Percentiles rank a stretch among this genome's conserved stretches.
Conservation (phyloP, 1,140 invertebrate species). For the Daktulosphaira vitifoliae region DNA sequence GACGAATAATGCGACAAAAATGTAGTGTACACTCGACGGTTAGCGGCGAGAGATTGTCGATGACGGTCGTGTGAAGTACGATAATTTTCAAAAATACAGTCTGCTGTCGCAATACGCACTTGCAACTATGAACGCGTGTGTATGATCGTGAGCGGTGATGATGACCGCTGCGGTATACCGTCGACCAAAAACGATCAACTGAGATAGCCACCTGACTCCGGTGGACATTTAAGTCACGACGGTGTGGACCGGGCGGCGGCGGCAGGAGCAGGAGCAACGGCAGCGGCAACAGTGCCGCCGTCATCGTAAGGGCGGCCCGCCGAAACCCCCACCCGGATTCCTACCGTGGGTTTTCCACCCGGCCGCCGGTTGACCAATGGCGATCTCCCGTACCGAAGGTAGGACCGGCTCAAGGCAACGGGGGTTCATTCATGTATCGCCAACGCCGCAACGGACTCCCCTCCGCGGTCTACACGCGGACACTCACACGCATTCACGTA, state of each 20-base stretch:
- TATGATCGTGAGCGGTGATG: not conserved
- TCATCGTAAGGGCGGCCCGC: slow-evolving; percentile 32
- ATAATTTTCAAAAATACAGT: too few relatives aligned
- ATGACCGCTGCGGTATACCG: not conserved
- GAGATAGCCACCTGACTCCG: slow-evolving; percentile 33
- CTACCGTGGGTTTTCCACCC: slow-evolving; percentile 25
- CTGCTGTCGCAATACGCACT: too few relatives aligned
- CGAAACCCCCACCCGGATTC: slow-evolving; percentile 18
- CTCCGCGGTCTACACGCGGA: too few relatives aligned
- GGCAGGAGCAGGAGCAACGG: not conserved
- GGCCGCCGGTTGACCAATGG: slow-evolving; percentile 27
- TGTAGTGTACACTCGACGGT: too few relatives aligned
- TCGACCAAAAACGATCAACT: slow-evolving; percentile 33
- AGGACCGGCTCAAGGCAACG: slow-evolving; percentile 24
- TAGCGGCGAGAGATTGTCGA: too few relatives aligned
- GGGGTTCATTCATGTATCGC: slow-evolving; percentile 20
- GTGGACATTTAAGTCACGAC: slow-evolving; percentile 29
- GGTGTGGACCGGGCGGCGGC: slow-evolving; percentile 29
- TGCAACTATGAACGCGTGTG: not conserved
- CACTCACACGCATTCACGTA: not conserved
- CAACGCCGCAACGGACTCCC: too few relatives aligned
- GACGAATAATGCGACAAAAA: too few relatives aligned
- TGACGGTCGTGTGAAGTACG: too few relatives aligned
- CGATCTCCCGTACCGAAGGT: slow-evolving; percentile 10
- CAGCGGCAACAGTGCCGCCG: not conserved